phyloP scores from a whole-genome alignment of 2,113 vertebrate genomes.

The Burhinus oedicnemus region DNA sequence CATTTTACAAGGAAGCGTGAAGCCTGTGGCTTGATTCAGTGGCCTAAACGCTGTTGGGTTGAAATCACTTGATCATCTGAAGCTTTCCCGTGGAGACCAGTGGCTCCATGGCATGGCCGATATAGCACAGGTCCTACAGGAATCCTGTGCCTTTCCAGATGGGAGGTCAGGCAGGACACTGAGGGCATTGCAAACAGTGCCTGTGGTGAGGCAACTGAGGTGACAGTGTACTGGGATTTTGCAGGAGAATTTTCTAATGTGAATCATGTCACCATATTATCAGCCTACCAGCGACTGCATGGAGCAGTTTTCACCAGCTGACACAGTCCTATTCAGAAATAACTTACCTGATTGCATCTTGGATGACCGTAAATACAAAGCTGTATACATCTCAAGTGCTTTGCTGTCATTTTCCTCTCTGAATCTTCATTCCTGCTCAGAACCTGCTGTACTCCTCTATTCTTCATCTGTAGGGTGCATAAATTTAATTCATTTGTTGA shows the following conservation, averaged over 20 bases:
- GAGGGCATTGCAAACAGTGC: fast-evolving
- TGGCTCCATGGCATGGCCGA: not conserved
- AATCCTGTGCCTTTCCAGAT: not conserved
- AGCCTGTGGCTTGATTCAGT: not conserved
- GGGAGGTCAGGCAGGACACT: not conserved
- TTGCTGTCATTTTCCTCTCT: not conserved
- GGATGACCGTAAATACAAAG: not conserved
- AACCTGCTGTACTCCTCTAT: not conserved
- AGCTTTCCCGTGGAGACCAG: not conserved
- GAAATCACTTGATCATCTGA: not conserved
- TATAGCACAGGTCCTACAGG: not conserved
- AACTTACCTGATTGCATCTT: not conserved
- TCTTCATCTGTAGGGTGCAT: not conserved
- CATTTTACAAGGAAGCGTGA: not conserved
- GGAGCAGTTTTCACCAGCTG: not conserved
- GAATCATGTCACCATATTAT: not conserved
- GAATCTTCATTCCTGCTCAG: not conserved
- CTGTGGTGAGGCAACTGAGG: not conserved
- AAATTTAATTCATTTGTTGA: not conserved
- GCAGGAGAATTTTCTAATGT: not conserved
- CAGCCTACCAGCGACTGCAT: not conserved
- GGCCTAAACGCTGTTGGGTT: not conserved
- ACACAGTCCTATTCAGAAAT: not conserved
- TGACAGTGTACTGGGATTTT: not conserved
- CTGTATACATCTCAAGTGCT: not conserved